phyloP scores from a whole-genome alignment of 2,113 vertebrate genomes.

The Labeo catla region DNA sequence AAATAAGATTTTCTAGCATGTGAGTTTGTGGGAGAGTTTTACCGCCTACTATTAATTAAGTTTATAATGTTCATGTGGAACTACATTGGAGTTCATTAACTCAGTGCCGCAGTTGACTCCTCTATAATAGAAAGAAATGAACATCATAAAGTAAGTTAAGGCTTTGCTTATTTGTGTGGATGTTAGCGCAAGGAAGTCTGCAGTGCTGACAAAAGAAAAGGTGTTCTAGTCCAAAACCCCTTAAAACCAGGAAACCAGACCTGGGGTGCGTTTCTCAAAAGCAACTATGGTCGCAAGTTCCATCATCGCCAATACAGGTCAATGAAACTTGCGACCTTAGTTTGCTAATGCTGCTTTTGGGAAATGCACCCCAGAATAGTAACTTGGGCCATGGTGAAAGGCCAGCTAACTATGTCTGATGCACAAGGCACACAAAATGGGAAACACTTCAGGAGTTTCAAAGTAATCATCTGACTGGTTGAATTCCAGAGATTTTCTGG shows the following conservation, averaged over 20 bases:
- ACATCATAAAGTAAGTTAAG: slow-evolving; percentile 1
- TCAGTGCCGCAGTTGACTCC: not conserved
- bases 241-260: not conserved
- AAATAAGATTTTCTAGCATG: slow-evolving; percentile 5
- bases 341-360: too few species aligned
- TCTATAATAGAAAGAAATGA: slow-evolving; percentile 9
- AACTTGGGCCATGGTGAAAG: not conserved
- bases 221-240: not conserved
- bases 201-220: not conserved
- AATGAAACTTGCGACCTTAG: too few species aligned
- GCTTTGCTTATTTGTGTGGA: not conserved
- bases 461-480: not conserved
- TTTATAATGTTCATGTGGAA: not conserved
- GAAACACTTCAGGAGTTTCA: not conserved
- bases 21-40: not conserved
- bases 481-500: not conserved
- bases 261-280: not conserved
- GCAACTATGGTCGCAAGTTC: too few species aligned
- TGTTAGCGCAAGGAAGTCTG: not conserved
- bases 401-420: not conserved
- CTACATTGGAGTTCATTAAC: not conserved
- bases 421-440: not conserved
- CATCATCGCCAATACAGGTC: too few species aligned
- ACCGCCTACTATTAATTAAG: slow-evolving; percentile 24
- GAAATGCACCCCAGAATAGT: not conserved